Conservation (phyloP, 2,797 vertebrate species). For the Chromobotia macracanthus region DNA sequence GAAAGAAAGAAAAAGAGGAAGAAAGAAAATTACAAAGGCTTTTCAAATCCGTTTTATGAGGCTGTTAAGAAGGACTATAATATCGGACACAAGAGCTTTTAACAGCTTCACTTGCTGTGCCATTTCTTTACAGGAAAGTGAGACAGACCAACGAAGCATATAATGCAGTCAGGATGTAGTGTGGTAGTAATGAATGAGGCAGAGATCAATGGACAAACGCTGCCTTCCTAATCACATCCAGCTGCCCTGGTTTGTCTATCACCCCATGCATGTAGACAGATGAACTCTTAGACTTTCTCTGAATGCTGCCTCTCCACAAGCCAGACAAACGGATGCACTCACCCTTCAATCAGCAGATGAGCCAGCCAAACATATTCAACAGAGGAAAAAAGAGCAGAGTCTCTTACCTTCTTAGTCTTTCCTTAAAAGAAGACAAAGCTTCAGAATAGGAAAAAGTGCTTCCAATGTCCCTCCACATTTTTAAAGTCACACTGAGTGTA, state of each 20-base stretch:
- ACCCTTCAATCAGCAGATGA: constrained; percentile 23
- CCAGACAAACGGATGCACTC: constrained; percentile 29
- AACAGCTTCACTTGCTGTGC: constrained; percentile 25
- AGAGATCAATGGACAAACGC: constrained; percentile 25
- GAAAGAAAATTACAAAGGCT: no score
- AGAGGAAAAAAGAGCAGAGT: background rate
- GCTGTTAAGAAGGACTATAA: background rate
- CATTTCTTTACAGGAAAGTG: constrained; percentile 33
- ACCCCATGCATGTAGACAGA: constrained; percentile 24
- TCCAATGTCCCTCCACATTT: constrained; percentile 62
- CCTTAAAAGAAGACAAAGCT: constrained; percentile 79
- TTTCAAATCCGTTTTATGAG: background rate
- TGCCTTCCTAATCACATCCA: constrained; percentile 1
- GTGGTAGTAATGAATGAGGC: constrained; percentile 17
- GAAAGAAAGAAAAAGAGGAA: no score
- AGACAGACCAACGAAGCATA: constrained; percentile 38
- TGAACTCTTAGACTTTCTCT: constrained; percentile 43
- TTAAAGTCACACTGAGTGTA: constrained; percentile 35
- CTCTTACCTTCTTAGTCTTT: constrained; percentile 82
- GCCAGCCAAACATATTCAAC: constrained; percentile 3
- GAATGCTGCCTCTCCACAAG: constrained; percentile 4
- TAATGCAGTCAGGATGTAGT: constrained; percentile 32
- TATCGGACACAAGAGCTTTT: constrained; percentile 6
- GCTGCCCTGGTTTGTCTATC: background rate
- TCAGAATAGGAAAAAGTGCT: constrained; percentile 67